Percentiles rank a stretch among this genome's conserved stretches.
Evolutionary conservation across 30 jellyfish, hydroid and myxozoan genomes (phyloP).

Genomic region (Pelagia noctiluca): DNA sequence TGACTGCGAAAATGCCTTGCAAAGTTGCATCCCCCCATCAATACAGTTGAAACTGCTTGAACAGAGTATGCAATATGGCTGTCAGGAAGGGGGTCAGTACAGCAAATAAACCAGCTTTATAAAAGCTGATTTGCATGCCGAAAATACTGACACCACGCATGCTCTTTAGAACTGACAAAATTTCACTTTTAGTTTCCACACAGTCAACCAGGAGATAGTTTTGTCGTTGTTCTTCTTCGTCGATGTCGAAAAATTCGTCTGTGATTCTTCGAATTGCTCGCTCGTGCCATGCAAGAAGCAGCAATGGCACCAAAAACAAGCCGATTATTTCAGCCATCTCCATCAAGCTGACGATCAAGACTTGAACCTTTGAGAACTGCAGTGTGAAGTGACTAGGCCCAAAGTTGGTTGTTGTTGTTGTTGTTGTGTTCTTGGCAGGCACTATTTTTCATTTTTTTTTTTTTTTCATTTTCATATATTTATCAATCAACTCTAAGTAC

Average conservation of each 20-base stretch:
- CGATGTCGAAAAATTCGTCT: conserved; percentile 56
- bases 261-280: conserved; percentile 59
- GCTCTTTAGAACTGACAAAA: conserved; percentile 4
- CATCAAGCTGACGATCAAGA: conserved; percentile 22
- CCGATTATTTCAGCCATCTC: conserved; percentile 32
- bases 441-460: neutral
- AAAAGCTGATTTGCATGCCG: conserved; percentile 64
- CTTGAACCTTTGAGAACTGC: neutral
- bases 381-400: conserved; percentile 32
- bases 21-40: no score
- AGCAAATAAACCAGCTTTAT: conserved; percentile 58
- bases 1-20: no score
- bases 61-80: conserved; percentile 46
- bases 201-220: conserved; percentile 30
- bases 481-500: no score
- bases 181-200: conserved; percentile 8
- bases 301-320: conserved; percentile 51
- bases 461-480: no score
- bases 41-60: conserved; percentile 38
- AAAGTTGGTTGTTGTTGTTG: neutral
- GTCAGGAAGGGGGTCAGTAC: conserved; percentile 54
- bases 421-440: conserved; percentile 16
- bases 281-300: conserved; percentile 70
- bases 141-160: conserved; percentile 70
- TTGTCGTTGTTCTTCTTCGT: conserved; percentile 65